Conservation (phyloP, 2,888 invertebrate genomes). For the Eretmocerus hayati region DNA sequence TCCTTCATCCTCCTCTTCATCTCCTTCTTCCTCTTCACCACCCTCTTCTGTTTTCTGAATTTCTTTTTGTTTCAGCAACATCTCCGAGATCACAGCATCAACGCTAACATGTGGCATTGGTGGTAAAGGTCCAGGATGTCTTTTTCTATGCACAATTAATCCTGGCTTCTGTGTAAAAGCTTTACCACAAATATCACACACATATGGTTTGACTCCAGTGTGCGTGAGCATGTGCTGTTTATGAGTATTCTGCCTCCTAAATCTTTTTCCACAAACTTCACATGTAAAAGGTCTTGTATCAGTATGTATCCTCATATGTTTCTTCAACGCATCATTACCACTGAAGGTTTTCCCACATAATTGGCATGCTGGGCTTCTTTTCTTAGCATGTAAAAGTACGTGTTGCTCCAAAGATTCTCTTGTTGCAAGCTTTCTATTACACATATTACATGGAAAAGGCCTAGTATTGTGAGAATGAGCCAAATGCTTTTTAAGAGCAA, state of each 20-base stretch:
- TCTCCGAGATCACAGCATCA: constrained; percentile 18
- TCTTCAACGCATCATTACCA: constrained; percentile 30
- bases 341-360: constrained; percentile 27
- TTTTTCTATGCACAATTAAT: constrained; percentile 25
- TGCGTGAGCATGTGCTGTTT: constrained; percentile 28
- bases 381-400: constrained; percentile 16
- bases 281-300: constrained; percentile 35
- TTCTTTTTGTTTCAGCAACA: constrained; percentile 13
- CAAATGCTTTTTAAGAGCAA: constrained; percentile 25
- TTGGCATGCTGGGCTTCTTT: constrained; percentile 23
- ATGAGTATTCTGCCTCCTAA: constrained; percentile 23
- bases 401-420: constrained; percentile 25
- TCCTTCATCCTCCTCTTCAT: too few species aligned
- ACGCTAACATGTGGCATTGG: constrained; percentile 22
- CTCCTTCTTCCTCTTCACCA: too few species aligned
- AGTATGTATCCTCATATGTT: constrained; percentile 37
- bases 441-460: constrained; percentile 23
- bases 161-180: constrained; percentile 28
- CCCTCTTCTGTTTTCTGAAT: background rate
- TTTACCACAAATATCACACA: constrained; percentile 27
- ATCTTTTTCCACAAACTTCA: constrained; percentile 31
- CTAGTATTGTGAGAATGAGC: constrained; percentile 23
- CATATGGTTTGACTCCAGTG: constrained; percentile 23
- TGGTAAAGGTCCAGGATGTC: constrained; percentile 25
- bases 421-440: constrained; percentile 24